Base-by-base conservation (phyloP, 2,888 invertebrate genomes). In the Lasioglossum marginatum region DNA sequence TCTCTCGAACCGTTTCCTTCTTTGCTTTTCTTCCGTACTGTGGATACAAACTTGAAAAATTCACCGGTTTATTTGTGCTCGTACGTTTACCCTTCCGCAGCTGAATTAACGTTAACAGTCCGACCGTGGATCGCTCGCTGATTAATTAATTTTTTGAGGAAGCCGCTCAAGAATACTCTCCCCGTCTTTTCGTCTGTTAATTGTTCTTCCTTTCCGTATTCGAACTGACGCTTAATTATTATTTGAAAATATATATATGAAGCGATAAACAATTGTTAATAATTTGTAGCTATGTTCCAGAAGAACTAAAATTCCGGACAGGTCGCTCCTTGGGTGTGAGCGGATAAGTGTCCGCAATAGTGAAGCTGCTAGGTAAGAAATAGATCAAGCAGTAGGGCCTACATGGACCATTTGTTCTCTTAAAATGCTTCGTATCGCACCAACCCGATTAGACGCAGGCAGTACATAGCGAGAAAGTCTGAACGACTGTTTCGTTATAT, bases 401-500 rank as follows among this genome's bases (percentile, higher is more conserved):
- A 8, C 31, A 6, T 3, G 37, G 37, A 40, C 37, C 68, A n/a
- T 34, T 68, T 68, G 37, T 12, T 23, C 23, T 23, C 10, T 1
- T 10, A 23, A 45, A 72, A 45, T 19, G 27, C 45, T 72, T 19
- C 19, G 27, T 5, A 16, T 10, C 43, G 19, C 31, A 31, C 31
- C 19, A 14, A n/a, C 14, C 6, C 40, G 72, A 45, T 72, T 45
- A 45, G 72, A 27, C 45, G 43, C 16, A 31, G 16, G 45, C 45
- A 19, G 45, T 16, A n/a, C n/a, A n/a, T n/a, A 43, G n/a, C 48
- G 48, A 73, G 43, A 31, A 48, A 48, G 72, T 74, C 40, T 63
- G 48, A 70, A 85, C 84, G 48, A 70, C 52, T 52, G 74, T 60
- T 71, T 63, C 84, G 84, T 85, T 72, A 66, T 76, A 85, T 79